Conservation (phyloP, 2,888 invertebrate species). For the Tromatobia lineatoria region DNA sequence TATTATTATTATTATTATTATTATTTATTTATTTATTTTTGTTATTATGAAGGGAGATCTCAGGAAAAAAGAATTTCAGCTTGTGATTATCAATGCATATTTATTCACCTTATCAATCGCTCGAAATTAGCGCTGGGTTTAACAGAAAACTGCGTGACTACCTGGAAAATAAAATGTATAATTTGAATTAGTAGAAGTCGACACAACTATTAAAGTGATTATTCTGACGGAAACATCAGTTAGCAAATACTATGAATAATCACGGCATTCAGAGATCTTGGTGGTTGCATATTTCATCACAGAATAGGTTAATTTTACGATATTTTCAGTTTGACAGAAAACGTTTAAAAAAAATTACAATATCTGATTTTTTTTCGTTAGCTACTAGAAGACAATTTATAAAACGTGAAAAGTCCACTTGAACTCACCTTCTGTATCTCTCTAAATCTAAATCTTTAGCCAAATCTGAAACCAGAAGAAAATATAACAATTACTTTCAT, state of each 20-base stretch:
- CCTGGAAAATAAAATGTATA: background rate
- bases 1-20: no score
- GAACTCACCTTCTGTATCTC: no score
- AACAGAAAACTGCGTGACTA: background rate
- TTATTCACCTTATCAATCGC: conserved; percentile 16
- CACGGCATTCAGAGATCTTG: conserved; percentile 75
- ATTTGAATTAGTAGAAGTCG: background rate
- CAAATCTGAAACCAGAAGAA: background rate
- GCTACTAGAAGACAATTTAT: no score
- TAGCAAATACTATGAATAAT: conserved; percentile 74
- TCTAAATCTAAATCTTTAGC: no score
- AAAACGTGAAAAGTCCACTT: no score
- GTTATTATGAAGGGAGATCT: no score
- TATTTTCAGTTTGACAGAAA: no score
- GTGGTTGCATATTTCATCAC: conserved; percentile 73
- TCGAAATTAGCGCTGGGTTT: background rate
- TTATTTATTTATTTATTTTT: no score
- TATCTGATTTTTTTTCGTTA: no score
- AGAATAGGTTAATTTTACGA: conserved; percentile 23
- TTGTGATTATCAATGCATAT: background rate
- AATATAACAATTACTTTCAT: background rate
- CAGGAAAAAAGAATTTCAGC: no score
- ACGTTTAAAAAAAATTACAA: no score
- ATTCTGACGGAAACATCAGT: conserved; percentile 56
- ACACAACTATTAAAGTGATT: background rate